Evolutionary conservation across 2,797 vertebrate genomes (phyloP).

Genomic region (Pseudomugil gertrudae): DNA sequence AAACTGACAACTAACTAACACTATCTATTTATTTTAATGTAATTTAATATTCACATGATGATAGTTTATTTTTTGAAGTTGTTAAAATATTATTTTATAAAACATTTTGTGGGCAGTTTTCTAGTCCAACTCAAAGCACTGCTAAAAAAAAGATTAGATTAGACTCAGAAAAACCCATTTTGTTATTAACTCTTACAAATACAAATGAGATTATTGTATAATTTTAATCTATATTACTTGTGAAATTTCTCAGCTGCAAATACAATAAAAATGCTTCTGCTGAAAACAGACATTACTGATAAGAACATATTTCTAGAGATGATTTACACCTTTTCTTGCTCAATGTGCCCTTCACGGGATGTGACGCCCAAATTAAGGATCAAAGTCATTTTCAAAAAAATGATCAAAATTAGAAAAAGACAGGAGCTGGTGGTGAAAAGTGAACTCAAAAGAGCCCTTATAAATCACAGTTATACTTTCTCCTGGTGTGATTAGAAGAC

Average conservation of each 20-base stretch:
- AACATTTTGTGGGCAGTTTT: neutral
- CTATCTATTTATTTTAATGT: too few relatives aligned
- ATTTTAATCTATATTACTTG: constrained; percentile 24
- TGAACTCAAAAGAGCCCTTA: constrained; percentile 75
- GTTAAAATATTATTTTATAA: neutral
- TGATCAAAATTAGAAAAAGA: constrained; percentile 71
- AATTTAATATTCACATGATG: neutral
- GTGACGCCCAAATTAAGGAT: constrained; percentile 72
- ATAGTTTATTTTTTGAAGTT: constrained; percentile 1
- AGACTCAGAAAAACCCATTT: constrained; percentile 33
- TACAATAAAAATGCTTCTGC: constrained; percentile 23
- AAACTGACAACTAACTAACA: too few relatives aligned
- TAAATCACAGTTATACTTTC: constrained; percentile 76
- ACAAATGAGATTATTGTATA: constrained; percentile 23
- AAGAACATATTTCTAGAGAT: constrained; percentile 40
- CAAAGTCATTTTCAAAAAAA: constrained; percentile 74
- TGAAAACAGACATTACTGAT: too few relatives aligned
- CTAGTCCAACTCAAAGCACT: neutral
- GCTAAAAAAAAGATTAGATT: neutral
- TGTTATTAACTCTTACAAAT: constrained; percentile 31
- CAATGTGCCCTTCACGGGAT: constrained; percentile 69
- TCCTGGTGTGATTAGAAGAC: constrained; percentile 79
- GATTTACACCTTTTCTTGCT: constrained; percentile 70
- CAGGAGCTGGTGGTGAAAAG: constrained; percentile 57
- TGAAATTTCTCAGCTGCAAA: constrained; percentile 18